phyloP scores from a whole-genome alignment of 2,113 vertebrate genomes.

The Elgaria multicarinata region DNA sequence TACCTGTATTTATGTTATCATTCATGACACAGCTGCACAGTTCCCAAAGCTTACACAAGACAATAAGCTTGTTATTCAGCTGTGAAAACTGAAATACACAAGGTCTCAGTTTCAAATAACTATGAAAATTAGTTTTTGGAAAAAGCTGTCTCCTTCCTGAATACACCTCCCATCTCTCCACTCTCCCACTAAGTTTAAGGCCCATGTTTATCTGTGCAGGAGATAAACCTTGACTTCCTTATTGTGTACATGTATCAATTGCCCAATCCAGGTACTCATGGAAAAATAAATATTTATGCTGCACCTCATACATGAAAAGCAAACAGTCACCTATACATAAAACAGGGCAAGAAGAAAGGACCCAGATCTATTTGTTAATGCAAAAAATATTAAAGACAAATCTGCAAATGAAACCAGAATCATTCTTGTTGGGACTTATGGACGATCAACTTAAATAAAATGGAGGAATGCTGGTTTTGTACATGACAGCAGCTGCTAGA shows the following conservation, averaged over 20 bases:
- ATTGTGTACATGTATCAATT: neutral
- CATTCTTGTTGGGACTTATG: no score
- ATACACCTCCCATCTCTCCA: neutral
- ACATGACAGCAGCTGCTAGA: no score
- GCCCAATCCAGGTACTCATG: neutral
- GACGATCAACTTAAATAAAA: no score
- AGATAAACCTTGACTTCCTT: neutral
- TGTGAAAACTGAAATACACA: neutral
- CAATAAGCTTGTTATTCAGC: neutral
- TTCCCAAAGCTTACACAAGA: neutral
- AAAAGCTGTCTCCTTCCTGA: neutral
- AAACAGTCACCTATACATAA: neutral
- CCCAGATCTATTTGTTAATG: no score
- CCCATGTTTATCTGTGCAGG: neutral
- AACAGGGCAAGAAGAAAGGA: neutral
- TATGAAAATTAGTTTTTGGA: neutral
- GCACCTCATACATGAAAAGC: neutral
- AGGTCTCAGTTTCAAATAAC: conserved; percentile 61
- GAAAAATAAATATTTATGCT: neutral
- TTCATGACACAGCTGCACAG: conserved; percentile 26
- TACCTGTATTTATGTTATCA: neutral
- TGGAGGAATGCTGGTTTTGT: no score
- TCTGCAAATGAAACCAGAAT: no score
- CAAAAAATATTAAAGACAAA: no score
- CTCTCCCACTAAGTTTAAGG: neutral